A percentile compares a stretch with the other conserved stretches of the same genome.
phyloP scores from a whole-genome alignment of 2,888 invertebrate genomes.

The Elysia crispata region DNA sequence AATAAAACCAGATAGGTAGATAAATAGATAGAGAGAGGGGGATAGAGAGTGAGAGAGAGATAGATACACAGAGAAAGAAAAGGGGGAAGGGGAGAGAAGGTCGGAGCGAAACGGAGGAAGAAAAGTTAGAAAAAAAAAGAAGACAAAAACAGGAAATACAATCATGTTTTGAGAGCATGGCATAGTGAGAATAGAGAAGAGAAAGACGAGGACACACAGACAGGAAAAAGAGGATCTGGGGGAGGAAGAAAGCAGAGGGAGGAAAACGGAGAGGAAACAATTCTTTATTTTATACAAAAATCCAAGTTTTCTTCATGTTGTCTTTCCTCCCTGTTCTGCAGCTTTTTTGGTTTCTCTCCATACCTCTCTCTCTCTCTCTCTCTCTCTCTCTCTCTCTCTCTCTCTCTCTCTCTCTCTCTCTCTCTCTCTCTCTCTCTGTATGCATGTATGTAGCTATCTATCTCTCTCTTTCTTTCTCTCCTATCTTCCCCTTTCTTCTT shows the following conservation, averaged over 20 bases:
- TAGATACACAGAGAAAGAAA: background rate
- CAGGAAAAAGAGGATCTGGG: background rate
- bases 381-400: too few species aligned
- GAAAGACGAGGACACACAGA: background rate
- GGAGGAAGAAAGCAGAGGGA: background rate
- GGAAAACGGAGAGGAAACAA: too few species aligned
- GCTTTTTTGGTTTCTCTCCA: too few species aligned
- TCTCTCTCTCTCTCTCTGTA: too few species aligned
- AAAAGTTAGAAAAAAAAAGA: background rate
- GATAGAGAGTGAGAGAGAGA: background rate
- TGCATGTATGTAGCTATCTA: too few species aligned
- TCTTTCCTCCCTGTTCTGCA: too few species aligned
- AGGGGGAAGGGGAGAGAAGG: background rate
- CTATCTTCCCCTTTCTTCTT: too few species aligned
- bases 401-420: too few species aligned
- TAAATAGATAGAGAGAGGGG: background rate
- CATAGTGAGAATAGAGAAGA: background rate
- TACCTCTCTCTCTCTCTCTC: too few species aligned
- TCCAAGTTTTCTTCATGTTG: too few species aligned
- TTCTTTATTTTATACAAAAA: too few species aligned
- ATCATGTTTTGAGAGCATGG: background rate
- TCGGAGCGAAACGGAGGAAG: background rate
- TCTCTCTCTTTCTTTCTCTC: too few species aligned
- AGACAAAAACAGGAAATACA: background rate
- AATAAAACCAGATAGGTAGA: constrained; percentile 1